These are phyloP conservation scores for Triplophysa dalaica DNA, from an alignment of 2,113 vertebrate genomes.

Conservation along the genomic window DNA sequence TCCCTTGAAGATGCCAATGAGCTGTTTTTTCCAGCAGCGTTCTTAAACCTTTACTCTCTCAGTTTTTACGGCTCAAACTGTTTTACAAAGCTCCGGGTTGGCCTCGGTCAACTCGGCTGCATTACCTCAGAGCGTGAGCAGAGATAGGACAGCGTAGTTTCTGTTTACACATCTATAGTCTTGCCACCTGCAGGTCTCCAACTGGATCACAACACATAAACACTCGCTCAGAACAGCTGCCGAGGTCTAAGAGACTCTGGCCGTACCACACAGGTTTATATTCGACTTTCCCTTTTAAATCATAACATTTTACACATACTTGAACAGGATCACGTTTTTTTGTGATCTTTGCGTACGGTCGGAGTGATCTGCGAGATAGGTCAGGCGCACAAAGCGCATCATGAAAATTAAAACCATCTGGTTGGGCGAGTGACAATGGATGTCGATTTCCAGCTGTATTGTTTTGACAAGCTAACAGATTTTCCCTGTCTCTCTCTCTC, in stretches of 20 bases:
- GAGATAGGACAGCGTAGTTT: constrained; percentile 25
- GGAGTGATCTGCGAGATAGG: neutral
- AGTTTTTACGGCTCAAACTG: constrained; percentile 25
- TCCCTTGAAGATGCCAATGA: too few relatives aligned
- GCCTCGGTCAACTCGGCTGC: neutral
- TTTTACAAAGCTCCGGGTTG: constrained; percentile 17
- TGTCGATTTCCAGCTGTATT: neutral
- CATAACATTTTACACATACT: constrained; percentile 16
- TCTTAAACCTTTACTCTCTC: neutral
- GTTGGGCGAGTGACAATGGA: neutral
- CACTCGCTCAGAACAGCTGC: constrained; percentile 13
- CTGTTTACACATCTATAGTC: constrained; percentile 30
- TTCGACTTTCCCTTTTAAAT: neutral
- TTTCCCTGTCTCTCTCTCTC: constrained; percentile 8
- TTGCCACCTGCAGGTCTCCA: constrained; percentile 36
- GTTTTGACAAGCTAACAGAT: neutral
- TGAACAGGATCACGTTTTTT: neutral
- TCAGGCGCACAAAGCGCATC: neutral
- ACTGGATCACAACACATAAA: constrained; percentile 33
- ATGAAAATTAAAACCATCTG: constrained; percentile 2
- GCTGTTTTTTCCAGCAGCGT: neutral
- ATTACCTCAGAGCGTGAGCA: constrained; percentile 19
- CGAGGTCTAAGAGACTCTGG: neutral
- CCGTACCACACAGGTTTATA: neutral
- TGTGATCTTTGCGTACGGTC: neutral